These are phyloP conservation scores for Neuroterus valhalla DNA, from an alignment of 1,140 invertebrate species.

Conservation along the genomic window DNA sequence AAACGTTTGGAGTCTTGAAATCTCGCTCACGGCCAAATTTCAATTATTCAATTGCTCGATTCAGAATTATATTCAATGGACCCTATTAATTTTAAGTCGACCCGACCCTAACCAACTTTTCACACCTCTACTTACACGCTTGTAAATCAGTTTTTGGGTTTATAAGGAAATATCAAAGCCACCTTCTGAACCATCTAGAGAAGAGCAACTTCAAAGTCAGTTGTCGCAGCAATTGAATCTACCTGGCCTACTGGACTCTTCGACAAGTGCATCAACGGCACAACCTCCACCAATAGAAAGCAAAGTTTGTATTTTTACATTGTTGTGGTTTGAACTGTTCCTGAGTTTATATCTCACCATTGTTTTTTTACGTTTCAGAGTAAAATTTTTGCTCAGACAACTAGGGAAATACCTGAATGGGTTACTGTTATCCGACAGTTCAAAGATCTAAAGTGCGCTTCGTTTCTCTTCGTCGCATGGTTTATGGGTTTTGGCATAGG, in stretches of 20 bases:
- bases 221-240: slow-evolving; percentile 87
- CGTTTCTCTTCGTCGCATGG: slow-evolving; percentile 97
- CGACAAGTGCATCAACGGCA: slow-evolving; percentile 67
- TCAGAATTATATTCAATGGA: too few relatives aligned
- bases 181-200: slow-evolving; percentile 74
- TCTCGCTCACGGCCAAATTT: too few relatives aligned
- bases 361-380: slow-evolving; percentile 77
- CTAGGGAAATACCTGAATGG: slow-evolving; percentile 93
- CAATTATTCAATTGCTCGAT: too few relatives aligned
- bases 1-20: too few relatives aligned
- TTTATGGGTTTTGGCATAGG: slow-evolving; percentile 99
- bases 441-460: slow-evolving; percentile 91
- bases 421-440: slow-evolving; percentile 92
- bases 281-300: slow-evolving; percentile 76
- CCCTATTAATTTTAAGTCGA: too few relatives aligned
- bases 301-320: slow-evolving; percentile 69
- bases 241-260: slow-evolving; percentile 83
- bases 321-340: not conserved
- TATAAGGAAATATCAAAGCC: slow-evolving; percentile 69
- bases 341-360: not conserved
- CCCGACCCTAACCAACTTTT: not conserved
- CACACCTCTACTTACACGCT: not conserved
- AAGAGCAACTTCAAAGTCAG: slow-evolving; percentile 87
- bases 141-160: not conserved
- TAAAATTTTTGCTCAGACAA: slow-evolving; percentile 95